Evolutionary conservation across 2,888 invertebrate species (phyloP).

Genomic region (Calliphora vomitoria): DNA sequence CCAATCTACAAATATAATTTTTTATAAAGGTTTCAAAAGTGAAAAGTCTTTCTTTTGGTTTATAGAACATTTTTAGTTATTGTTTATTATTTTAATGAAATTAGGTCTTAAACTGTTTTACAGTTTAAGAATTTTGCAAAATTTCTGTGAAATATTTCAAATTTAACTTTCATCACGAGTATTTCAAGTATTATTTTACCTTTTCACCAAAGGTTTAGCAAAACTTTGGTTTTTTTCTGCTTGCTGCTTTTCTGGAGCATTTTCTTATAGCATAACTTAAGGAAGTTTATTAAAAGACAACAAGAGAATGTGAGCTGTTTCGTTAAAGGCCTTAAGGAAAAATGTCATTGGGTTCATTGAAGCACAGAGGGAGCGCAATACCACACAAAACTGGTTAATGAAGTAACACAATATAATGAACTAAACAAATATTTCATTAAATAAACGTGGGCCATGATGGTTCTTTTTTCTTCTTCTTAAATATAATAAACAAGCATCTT

Average conservation of each 20-base stretch:
- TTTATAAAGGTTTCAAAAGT: background rate
- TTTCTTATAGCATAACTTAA: conserved; percentile 56
- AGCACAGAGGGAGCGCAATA: background rate
- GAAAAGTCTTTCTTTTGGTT: no score
- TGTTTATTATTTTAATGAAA: no score
- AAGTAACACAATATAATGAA: conserved; percentile 65
- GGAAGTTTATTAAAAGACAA: conserved; percentile 52
- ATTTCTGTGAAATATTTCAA: background rate
- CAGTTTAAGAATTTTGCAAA: background rate
- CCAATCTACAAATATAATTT: no score
- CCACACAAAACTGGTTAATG: conserved; percentile 51
- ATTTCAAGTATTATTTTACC: background rate
- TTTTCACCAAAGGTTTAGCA: background rate
- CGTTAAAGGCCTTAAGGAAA: conserved; percentile 56
- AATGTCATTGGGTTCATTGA: conserved; percentile 66
- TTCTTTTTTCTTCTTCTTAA: background rate
- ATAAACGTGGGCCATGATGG: conserved; percentile 6
- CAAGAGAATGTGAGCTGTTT: conserved; percentile 3
- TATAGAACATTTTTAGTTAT: no score
- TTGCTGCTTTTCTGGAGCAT: no score
- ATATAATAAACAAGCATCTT: background rate
- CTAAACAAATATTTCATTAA: conserved; percentile 65
- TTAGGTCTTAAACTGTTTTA: background rate
- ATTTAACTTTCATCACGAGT: background rate
- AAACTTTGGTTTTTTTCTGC: background rate